Evolutionary conservation across 2,888 invertebrate genomes (phyloP), one percentile per base, ranked within the genome.

Genomic region (Ectobius pallidus): DNA sequence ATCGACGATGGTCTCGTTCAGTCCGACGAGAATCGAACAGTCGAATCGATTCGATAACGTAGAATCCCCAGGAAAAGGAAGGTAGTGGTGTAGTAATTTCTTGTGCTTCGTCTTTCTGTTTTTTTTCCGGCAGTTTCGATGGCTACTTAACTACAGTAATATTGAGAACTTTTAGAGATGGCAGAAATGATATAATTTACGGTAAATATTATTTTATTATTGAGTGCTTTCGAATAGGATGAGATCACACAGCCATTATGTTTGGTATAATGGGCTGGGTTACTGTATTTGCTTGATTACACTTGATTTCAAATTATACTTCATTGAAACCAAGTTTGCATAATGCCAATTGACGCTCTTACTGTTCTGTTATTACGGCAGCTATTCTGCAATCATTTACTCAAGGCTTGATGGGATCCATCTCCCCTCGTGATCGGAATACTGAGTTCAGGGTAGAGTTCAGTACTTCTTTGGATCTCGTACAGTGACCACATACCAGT

Each of bases 181-280:
- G 16, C 14, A n/a, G 6, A 58, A 30, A 34, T 34, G 4, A n/a
- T 20, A 27, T 27, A 25, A 30, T n/a, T n/a, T n/a, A 9, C 7
- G 58, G 58, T 58, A 58, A 58, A 58, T 58, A 32, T 25, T 25
- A n/a, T 3, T 58, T 20, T 58, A n/a, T 58, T 30, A 58, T n/a
- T 58, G 27, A 30, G 1, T n/a, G 20, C 30, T 61, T 61, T 27
- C 49, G 44, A 62, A 69, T 32, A 69, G 39, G 70, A 70, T 73
- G 73, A 73, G 63, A 69, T 73, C 73, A 73, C 73, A 61, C 72
- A 65, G 67, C 73, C 73, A 73, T 73, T 73, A 73, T 70, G 70
- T 52, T 39, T 70, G 30, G 44, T 69, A 65, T 68, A 52, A 70
- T 68, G 73, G 73, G 73, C 55, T 70, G 73, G 73, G 73, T 70